These are phyloP conservation scores for Syrphus vitripennis DNA, from an alignment of 2,888 invertebrate genomes.

Conservation along the genomic window DNA sequence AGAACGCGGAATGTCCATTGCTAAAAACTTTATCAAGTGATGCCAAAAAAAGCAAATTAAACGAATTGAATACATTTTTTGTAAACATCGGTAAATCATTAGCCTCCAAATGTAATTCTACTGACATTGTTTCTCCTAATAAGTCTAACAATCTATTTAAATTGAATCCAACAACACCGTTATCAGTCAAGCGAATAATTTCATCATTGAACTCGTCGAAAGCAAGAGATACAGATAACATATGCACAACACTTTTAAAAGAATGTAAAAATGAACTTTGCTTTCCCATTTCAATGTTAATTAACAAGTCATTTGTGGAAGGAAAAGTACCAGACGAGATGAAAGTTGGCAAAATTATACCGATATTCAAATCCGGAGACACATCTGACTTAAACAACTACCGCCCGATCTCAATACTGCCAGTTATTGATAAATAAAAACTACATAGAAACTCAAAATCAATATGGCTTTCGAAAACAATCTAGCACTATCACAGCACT, in stretches of 20 bases:
- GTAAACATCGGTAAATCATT: neutral
- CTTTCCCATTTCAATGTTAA: neutral
- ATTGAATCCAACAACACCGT: neutral
- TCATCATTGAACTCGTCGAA: neutral
- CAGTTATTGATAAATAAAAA: neutral
- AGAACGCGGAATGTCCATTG: neutral
- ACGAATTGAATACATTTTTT: neutral
- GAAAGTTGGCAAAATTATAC: neutral
- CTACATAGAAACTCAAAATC: neutral
- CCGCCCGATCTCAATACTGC: neutral
- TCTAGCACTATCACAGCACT: neutral
- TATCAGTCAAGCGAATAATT: neutral
- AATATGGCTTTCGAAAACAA: neutral
- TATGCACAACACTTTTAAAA: neutral
- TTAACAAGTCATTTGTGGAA: neutral
- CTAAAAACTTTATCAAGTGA: neutral
- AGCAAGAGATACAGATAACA: neutral
- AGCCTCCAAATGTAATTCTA: neutral
- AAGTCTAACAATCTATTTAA: neutral
- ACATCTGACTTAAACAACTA: neutral
- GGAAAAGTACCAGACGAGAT: neutral
- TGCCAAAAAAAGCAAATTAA: neutral
- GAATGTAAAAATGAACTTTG: neutral
- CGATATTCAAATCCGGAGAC: neutral
- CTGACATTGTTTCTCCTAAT: neutral